phyloP scores from a whole-genome alignment of 2,888 invertebrate genomes.

The Agrotis exclamationis region DNA sequence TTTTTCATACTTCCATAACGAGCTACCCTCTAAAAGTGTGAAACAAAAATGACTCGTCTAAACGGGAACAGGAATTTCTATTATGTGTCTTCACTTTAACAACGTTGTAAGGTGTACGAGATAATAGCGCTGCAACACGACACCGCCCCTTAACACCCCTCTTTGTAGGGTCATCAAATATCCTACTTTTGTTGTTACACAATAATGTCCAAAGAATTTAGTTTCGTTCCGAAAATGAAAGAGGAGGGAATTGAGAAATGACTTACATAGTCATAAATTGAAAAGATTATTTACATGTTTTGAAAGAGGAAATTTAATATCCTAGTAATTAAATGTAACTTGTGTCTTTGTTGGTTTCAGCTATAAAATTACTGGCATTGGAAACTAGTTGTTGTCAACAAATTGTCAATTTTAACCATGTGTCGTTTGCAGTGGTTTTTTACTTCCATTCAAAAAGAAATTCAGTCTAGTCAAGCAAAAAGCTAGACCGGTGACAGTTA shows the following conservation, averaged over 20 bases:
- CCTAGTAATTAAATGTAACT: not conserved
- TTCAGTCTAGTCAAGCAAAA: too few relatives aligned
- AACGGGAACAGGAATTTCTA: constrained; percentile 41
- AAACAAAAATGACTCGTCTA: constrained; percentile 41
- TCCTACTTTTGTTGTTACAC: constrained; percentile 26
- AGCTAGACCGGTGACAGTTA: too few relatives aligned
- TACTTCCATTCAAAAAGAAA: too few relatives aligned
- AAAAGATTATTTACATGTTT: not conserved
- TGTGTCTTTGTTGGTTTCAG: too few relatives aligned
- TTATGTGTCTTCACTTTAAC: constrained; percentile 52
- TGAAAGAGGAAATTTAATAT: not conserved
- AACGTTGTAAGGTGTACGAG: constrained; percentile 59
- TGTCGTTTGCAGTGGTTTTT: too few relatives aligned
- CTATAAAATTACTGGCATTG: too few relatives aligned
- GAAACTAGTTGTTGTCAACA: too few relatives aligned
- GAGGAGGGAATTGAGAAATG: constrained; percentile 2
- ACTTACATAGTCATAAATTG: not conserved
- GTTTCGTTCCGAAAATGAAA: constrained; percentile 4
- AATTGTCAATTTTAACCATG: too few relatives aligned
- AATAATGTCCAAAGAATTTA: constrained; percentile 29
- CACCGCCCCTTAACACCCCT: constrained; percentile 44
- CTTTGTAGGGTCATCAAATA: constrained; percentile 51
- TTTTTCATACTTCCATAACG: constrained; percentile 21
- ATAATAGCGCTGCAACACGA: constrained; percentile 64
- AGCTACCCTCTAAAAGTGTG: constrained; percentile 21